A percentile compares a stretch with the other conserved stretches of the same genome.
Conservation (phyloP, 2,888 invertebrate genomes). For the Diadegma fenestrale region DNA sequence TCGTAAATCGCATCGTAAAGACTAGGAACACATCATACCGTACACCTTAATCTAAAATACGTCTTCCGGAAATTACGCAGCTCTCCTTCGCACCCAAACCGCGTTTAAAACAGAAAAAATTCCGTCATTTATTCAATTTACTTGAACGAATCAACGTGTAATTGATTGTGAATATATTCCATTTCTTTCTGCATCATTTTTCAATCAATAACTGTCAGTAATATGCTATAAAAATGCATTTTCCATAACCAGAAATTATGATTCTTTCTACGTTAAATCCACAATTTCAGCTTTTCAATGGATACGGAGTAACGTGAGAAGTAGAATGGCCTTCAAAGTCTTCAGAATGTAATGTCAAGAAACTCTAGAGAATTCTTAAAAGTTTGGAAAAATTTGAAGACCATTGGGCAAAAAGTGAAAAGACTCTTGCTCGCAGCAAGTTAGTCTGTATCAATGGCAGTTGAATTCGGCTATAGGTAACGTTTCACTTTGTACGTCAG, state of each 20-base stretch:
- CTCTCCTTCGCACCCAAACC: neutral
- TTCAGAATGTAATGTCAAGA: neutral
- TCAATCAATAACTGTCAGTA: neutral
- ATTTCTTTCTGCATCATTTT: neutral
- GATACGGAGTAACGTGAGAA: neutral
- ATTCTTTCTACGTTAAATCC: neutral
- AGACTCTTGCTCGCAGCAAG: neutral
- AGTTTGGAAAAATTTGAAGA: neutral
- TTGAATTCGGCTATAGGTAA: slow-evolving; percentile 6
- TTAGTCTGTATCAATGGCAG: neutral
- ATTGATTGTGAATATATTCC: neutral
- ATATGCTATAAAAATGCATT: neutral
- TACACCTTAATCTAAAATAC: slow-evolving; percentile 19
- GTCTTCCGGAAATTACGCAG: neutral
- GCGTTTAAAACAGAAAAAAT: neutral
- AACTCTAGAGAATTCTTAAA: neutral
- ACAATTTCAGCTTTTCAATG: neutral
- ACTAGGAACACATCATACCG: slow-evolving; percentile 19
- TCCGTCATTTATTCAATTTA: neutral
- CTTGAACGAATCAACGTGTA: neutral
- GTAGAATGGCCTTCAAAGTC: neutral
- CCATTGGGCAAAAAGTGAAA: neutral
- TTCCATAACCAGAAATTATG: neutral
- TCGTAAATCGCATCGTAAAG: slow-evolving; percentile 67
- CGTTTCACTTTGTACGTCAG: slow-evolving; percentile 24